Percentiles rank a stretch among this genome's conserved stretches.
Evolutionary conservation across 2,113 vertebrate species (phyloP).

Genomic region (Chaetodon auriga): DNA sequence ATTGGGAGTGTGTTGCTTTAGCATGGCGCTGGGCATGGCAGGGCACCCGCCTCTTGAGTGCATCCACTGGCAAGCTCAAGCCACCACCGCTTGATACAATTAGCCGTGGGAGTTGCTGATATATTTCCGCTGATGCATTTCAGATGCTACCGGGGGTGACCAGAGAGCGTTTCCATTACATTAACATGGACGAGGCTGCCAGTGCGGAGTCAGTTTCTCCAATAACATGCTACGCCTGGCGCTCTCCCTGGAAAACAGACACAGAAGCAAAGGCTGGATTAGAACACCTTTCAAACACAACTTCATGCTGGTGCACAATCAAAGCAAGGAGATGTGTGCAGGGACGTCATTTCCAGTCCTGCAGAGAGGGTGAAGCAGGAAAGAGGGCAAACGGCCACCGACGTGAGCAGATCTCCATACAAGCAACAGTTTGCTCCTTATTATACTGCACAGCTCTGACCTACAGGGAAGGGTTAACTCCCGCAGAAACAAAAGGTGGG

Average conservation of each 20-base stretch:
- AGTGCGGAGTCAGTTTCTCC: slow-evolving; percentile 63
- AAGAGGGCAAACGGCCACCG: neutral
- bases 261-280: slow-evolving; percentile 45
- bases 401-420: neutral
- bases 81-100: slow-evolving; percentile 66
- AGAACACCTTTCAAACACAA: slow-evolving; percentile 14
- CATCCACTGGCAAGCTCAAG: slow-evolving; percentile 67
- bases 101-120: slow-evolving; percentile 66
- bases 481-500: slow-evolving; percentile 40
- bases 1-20: slow-evolving; percentile 66
- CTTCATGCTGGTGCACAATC: slow-evolving; percentile 3
- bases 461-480: slow-evolving; percentile 20
- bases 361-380: too few relatives aligned
- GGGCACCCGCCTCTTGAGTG: slow-evolving; percentile 60
- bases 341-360: too few relatives aligned
- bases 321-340: neutral
- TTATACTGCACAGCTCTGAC: neutral
- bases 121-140: slow-evolving; percentile 74
- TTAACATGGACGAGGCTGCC: slow-evolving; percentile 52
- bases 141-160: slow-evolving; percentile 61
- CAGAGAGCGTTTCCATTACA: slow-evolving; percentile 77
- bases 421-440: neutral
- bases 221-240: slow-evolving; percentile 58
- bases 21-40: slow-evolving; percentile 75
- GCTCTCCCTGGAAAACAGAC: slow-evolving; percentile 69